Percentiles rank a stretch among this genome's conserved stretches.
phyloP scores from a whole-genome alignment of 2,888 invertebrate genomes.

The Cerceris rybyensis region DNA sequence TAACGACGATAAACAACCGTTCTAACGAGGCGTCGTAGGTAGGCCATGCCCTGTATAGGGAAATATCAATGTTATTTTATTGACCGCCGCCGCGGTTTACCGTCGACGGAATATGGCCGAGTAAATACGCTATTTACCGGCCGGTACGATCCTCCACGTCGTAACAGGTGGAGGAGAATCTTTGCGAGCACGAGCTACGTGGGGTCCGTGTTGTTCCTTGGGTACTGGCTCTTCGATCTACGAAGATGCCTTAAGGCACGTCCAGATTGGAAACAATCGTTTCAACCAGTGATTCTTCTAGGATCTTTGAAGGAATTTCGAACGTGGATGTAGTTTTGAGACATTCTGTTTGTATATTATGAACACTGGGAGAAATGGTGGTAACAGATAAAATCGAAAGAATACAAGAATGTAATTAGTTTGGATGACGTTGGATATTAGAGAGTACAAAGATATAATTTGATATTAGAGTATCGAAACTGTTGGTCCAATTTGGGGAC shows the following conservation, averaged over 20 bases:
- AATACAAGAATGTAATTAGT: too few species aligned
- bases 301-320: too few species aligned
- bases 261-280: background rate
- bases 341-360: too few species aligned
- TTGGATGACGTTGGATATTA: too few species aligned
- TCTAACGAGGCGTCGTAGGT: constrained; percentile 67
- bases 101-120: constrained; percentile 59
- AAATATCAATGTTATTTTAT: constrained; percentile 79
- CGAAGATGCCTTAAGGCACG: too few species aligned
- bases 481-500: too few species aligned
- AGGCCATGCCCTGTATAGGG: constrained; percentile 43
- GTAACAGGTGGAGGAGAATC: constrained; percentile 59
- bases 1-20: constrained; percentile 76
- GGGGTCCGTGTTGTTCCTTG: background rate
- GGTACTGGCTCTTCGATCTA: background rate
- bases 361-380: too few species aligned
- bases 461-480: too few species aligned
- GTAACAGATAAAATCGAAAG: too few species aligned
- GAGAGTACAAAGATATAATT: too few species aligned
- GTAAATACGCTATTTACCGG: constrained; percentile 70
- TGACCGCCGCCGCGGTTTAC: constrained; percentile 62
- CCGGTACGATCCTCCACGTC: constrained; percentile 33
- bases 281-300: background rate
- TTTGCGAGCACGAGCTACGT: background rate
- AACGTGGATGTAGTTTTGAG: too few species aligned